These are phyloP conservation scores for Oncorhynchus nerka DNA, from an alignment of 2,113 vertebrate species.

Conservation along the genomic window DNA sequence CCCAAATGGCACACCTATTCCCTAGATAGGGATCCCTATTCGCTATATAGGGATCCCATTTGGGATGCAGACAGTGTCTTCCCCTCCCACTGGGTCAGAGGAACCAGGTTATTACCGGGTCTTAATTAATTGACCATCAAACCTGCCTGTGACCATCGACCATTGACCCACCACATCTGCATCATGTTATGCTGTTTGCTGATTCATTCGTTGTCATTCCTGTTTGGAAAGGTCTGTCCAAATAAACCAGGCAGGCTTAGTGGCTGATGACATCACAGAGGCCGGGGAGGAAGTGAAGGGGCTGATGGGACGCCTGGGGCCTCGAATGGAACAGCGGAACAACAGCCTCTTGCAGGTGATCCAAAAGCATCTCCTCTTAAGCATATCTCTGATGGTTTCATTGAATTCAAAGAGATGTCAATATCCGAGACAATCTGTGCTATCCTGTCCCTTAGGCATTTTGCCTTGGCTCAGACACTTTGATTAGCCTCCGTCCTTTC, in stretches of 20 bases:
- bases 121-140: conserved; percentile 89
- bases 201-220: conserved; percentile 75
- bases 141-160: conserved; percentile 68
- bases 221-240: conserved; percentile 73
- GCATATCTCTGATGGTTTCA: too few species aligned
- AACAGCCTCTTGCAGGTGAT: conserved; percentile 23
- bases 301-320: conserved; percentile 5
- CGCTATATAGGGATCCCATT: too few species aligned
- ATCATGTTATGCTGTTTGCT: conserved; percentile 80
- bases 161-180: conserved; percentile 71
- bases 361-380: background rate
- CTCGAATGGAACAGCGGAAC: conserved; percentile 17
- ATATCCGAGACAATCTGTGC: too few species aligned
- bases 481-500: too few species aligned
- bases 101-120: conserved; percentile 63
- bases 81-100: conserved; percentile 28
- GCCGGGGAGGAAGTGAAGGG: conserved; percentile 15
- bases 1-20: background rate
- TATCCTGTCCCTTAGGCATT: background rate
- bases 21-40: background rate
- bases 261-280: conserved; percentile 44
- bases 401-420: too few species aligned
- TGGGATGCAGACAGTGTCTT: conserved; percentile 10
- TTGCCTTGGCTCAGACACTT: conserved; percentile 4
- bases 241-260: conserved; percentile 47